Base-by-base conservation (phyloP, 2,888 invertebrate species). In the Lomographa bimaculata region DNA sequence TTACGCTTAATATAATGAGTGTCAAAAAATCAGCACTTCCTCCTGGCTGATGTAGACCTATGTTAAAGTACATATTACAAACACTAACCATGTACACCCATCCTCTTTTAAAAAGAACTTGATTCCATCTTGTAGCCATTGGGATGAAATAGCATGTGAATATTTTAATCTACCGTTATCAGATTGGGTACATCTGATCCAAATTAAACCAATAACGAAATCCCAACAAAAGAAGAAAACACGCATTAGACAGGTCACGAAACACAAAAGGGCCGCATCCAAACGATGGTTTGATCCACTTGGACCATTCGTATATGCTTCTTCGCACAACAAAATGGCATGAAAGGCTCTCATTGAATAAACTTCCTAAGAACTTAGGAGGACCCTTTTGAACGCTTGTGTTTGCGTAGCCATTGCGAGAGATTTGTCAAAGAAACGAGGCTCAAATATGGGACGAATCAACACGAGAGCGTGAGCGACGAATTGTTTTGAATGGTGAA, bases 361-460 rank as follows among this genome's bases (percentile, higher is more conserved):
- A 70, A 68, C 60, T 68, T 60, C 46, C 45, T 48, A 47, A 48
- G 53, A 58, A 55, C 50, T 50, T 46, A 50, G 53, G 32, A 53
- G 41, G 46, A 60, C 62, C 62, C 70, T 70, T 70, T 63, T 57
- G 59, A 64, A 47, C 45, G 54, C 47, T 46, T 46, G 50, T 72
- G 57, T 78, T 79, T 74, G 60, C 70, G 50, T 57, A 69, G 51
- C 56, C 59, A 63, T 73, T 66, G 68, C 60, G 64, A 57, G 57
- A 68, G 71, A 77, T 72, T 75, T 75, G 70, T 76, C 77, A 79
- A 79, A 78, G 79, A 76, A 63, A 58, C 46, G 46, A 54, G 53
- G 48, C 44, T 50, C 69, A 75, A 75, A 71, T 57, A 72, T 57
- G 64, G 52, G 43, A 27, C 47, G 57, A 58, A 60, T 57, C 58